These are phyloP conservation scores for Ylistrum balloti DNA, from an alignment of 1,140 invertebrate genomes.

Conservation along the genomic window DNA sequence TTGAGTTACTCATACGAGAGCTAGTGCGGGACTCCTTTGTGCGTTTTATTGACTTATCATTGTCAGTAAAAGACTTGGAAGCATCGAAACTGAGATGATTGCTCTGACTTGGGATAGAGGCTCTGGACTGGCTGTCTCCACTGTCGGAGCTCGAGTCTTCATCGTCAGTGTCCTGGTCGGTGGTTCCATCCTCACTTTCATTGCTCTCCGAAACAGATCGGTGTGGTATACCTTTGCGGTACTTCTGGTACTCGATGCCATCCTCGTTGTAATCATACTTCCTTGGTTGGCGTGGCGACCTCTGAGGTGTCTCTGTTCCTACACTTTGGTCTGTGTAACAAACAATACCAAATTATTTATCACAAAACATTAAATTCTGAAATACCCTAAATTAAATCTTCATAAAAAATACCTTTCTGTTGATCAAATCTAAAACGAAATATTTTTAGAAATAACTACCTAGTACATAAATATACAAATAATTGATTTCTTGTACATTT, in stretches of 20 bases:
- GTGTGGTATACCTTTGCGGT: not conserved
- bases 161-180: not conserved
- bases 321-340: slow-evolving; percentile 10
- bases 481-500: too few species aligned
- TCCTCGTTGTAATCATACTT: slow-evolving; percentile 10
- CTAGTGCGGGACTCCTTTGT: not conserved
- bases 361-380: too few species aligned
- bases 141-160: slow-evolving; percentile 40
- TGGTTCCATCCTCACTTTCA: slow-evolving; percentile 43
- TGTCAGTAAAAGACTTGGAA: slow-evolving; percentile 20
- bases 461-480: too few species aligned
- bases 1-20: not conserved
- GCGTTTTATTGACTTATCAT: not conserved
- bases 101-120: slow-evolving; percentile 50
- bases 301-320: slow-evolving; percentile 12
- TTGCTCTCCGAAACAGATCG: not conserved
- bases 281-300: not conserved
- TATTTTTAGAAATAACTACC: too few species aligned
- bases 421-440: too few species aligned
- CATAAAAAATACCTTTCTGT: too few species aligned
- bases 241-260: not conserved
- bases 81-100: slow-evolving; percentile 44
- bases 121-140: not conserved
- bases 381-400: too few species aligned
- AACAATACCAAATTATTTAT: too few species aligned